Evolutionary conservation across 2,797 vertebrate species (phyloP).

Genomic region (Danio kyathit): DNA sequence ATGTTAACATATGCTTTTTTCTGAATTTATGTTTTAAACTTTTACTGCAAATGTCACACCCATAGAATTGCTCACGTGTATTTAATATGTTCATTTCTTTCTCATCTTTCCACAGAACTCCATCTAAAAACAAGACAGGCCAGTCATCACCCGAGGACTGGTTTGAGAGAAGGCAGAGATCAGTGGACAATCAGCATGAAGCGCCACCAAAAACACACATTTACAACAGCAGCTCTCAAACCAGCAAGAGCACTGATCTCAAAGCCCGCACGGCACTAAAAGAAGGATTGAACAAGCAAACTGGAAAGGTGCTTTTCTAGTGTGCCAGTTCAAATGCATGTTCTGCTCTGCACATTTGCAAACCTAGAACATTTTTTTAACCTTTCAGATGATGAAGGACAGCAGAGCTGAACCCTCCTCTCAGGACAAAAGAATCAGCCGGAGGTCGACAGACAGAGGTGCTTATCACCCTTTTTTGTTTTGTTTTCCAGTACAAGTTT

Average conservation of each 20-base stretch:
- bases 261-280: neutral
- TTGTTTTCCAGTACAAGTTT: no score
- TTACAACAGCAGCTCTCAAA: conserved; percentile 8
- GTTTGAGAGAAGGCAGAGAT: conserved; percentile 52
- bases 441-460: conserved; percentile 45
- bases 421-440: conserved; percentile 40
- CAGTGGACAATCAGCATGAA: conserved; percentile 14
- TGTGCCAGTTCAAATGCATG: neutral
- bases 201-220: neutral
- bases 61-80: no score
- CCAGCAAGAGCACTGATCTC: conserved; percentile 8
- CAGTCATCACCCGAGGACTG: conserved; percentile 44
- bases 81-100: neutral
- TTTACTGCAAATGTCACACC: no score
- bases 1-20: no score
- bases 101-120: conserved; percentile 35
- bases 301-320: conserved; percentile 35
- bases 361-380: neutral
- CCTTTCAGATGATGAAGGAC: conserved; percentile 30
- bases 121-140: conserved; percentile 21
- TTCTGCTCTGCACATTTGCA: neutral
- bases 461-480: neutral
- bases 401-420: conserved; percentile 22
- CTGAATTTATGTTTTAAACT: no score
- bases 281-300: neutral